Evolutionary conservation across 2,113 vertebrate genomes (phyloP), one percentile per base, ranked within the genome.

Genomic region (Takifugu bimaculatus): DNA sequence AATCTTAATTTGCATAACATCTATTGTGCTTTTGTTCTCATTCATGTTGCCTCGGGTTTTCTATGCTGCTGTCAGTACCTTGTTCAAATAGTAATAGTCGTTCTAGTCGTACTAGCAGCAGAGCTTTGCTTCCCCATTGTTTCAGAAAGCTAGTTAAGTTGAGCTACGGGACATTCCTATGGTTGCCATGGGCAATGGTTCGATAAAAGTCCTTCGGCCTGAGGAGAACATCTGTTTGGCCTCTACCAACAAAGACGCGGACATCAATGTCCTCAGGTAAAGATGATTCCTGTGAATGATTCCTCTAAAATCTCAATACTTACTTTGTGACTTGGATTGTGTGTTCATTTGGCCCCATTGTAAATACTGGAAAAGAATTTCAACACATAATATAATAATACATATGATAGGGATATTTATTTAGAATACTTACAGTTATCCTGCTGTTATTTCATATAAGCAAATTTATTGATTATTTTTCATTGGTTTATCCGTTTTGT

Each of bases 101-200:
- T 11, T 39, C 35, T 11, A 39, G 35, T 39, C 7, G 35, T 7
- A 39, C 35, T 3, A 39, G 35, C 35, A 39, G 35, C 35, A 11
- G 35, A 4, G 7, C 7, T 32, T 32, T 32, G 29, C 29, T 32
- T 32, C 7, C 29, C 5, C 5, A 32, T 32, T 32, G 7, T 32
- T 39, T 57, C 6, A 45, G 50, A 26, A 47, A 49, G 59, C 68
- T 25, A 6, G 49, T 74, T 51, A 57, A 43, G 44, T 50, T 39
- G 35, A 74, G 32, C 27, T 12, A 53, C 74, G 78, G 54, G 58
- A 65, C 68, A 61, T 82, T 86, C 85, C 82, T 88, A 91, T 89
- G 90, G 73, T 82, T 69, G 84, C 83, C 81, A 92, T 92, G 91
- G 91, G 91, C 83, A 92, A 92, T 50, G 91, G 91, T 81, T 91